These are phyloP conservation scores for Psilopogon haemacephalus DNA, from an alignment of 2,113 vertebrate genomes.

Conservation along the genomic window DNA sequence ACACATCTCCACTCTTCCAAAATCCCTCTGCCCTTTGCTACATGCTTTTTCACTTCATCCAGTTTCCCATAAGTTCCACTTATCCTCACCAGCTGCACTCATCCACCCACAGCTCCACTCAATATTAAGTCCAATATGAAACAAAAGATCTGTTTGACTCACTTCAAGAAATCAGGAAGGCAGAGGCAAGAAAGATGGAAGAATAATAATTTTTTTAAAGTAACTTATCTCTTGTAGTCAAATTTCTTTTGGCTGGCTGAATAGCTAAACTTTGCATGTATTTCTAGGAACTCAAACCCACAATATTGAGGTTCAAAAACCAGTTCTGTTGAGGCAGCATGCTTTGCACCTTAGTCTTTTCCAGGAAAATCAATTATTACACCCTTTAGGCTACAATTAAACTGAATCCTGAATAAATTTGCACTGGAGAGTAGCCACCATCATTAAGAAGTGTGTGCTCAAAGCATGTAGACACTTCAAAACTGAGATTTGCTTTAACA, in stretches of 20 bases:
- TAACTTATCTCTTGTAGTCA: accelerated
- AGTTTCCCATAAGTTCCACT: not conserved
- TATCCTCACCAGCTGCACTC: not conserved
- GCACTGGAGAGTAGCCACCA: not conserved
- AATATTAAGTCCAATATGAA: not conserved
- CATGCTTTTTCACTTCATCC: not conserved
- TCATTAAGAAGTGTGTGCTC: not conserved
- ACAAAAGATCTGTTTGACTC: not conserved
- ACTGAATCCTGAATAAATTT: not conserved
- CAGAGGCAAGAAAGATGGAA: not conserved
- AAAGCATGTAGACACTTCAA: not conserved
- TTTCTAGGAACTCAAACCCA: not conserved
- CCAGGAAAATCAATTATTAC: not conserved
- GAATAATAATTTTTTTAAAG: not conserved
- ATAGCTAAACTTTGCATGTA: not conserved
- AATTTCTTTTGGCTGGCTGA: not conserved
- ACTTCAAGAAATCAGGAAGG: not conserved
- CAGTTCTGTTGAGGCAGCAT: not conserved
- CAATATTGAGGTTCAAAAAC: not conserved
- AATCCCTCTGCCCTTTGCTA: not conserved
- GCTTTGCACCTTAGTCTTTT: not conserved
- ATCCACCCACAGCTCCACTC: not conserved
- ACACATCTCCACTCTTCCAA: not conserved
- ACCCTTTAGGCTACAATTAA: not conserved
- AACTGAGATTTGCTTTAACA: not conserved